Base-by-base conservation (phyloP, 2,888 invertebrate species). In the Mylabris sibirica region DNA sequence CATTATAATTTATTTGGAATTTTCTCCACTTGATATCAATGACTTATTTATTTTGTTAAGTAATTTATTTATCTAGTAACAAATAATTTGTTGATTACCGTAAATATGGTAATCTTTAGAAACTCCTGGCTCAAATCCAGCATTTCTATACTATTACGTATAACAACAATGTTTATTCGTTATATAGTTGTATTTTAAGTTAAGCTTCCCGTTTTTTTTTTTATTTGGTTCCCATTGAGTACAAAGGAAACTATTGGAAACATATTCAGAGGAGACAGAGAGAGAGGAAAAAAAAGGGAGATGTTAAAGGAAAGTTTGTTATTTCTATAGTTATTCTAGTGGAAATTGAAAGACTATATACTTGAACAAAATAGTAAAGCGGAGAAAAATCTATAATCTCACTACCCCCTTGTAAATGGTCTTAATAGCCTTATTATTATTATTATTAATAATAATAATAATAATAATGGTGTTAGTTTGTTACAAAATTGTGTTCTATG, bases 401-500 rank as follows among this genome's bases (percentile, higher is more conserved):
- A 12, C 38, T n/a, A 14, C 38, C 14, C 38, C 3, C 44, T 20
- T 20, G n/a, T n/a, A 30, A 41, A 41, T 41, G 41, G n/a, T 41
- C 35, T 5, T 35, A n/a, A 41, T 41, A 41, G 12, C 11, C 2
- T 11, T 35, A 35, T 35, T 35, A 35, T 35, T 35, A 35, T 35
- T 35, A 35, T 35, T 35, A 35, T 11, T 49, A 49, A 8, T 49
- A 49, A 49, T 49, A 49, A 17, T 44, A 44, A 44, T 44, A 44
- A 49, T 49, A 49, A 49, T 49, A 20, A 11, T 11, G 49, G 49
- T 49, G 49, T 20, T 49, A 20, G 49, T 49, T 49, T 49, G 49
- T 49, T 49, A 9, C 49, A 20, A 49, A 20, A 49, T 49, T 49
- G 20, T 49, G 20, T 49, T 49, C 20, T 20, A 17, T 44, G 49